Base-by-base conservation (phyloP, 2,113 vertebrate genomes). In the Carettochelys insculpta region DNA sequence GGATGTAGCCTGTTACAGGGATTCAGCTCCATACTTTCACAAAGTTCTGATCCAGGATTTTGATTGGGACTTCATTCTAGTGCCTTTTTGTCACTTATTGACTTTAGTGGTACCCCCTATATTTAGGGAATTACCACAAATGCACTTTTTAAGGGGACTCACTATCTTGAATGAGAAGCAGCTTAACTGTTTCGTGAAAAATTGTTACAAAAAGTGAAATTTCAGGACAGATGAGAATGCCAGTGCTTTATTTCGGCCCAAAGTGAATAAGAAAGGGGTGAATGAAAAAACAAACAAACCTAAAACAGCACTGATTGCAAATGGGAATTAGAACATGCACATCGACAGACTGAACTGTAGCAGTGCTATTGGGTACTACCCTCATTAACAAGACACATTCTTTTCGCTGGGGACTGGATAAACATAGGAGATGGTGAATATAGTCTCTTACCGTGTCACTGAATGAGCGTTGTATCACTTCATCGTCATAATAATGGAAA, bases 121-220 rank as follows among this genome's bases (percentile, higher is more conserved):
- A 29, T 4, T 54, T 6, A 65, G 4, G 2, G 6, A 2, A 0
- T 51, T 61, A 88, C 12, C 27, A 4, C 1, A n/a, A 24, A 31
- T 0, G 1, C 3, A 4, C 3, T 34, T 27, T 45, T 83, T 53
- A 25, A 50, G 0, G 0, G 43, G 29, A 2, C 34, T n/a, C 11
- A 8, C 10, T 38, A 25, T 10, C 20, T 16, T 34, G 17, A 14
- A 16, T 3, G 19, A 50, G 17, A 90, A 76, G 58, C 87, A 51
- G 20, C 11, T 9, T 43, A 65, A 11, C 3, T 0, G 0, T 22
- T 77, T 81, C 34, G 0, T 1, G 4, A 0, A 0, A 17, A 14
- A 5, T 47, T 20, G 34, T n/a, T n/a, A 8, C 61, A 71, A 73
- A 53, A 85, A 77, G 11, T 41, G 22, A 75, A 43, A 38, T 68